Conservation (phyloP, 2,888 invertebrate genomes). For the Drosophila stalkeri region DNA sequence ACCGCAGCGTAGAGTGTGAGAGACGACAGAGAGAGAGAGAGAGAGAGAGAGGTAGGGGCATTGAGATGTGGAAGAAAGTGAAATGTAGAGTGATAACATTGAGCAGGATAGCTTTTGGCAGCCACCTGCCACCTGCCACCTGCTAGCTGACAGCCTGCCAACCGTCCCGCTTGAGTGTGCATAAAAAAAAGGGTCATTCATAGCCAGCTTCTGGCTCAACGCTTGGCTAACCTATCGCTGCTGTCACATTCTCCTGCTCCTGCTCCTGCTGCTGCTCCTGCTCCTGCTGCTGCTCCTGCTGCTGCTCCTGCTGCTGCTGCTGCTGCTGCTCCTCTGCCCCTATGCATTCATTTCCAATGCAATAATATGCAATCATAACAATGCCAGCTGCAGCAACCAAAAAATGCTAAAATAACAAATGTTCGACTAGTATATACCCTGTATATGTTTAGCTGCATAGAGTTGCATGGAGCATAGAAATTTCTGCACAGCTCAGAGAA, state of each 20-base stretch:
- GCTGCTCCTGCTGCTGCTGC: background rate
- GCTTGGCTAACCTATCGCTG: background rate
- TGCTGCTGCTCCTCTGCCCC: background rate
- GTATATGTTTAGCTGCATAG: background rate
- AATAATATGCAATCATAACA: slow-evolving; percentile 52
- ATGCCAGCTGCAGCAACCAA: slow-evolving; percentile 20
- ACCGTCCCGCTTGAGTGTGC: slow-evolving; percentile 21
- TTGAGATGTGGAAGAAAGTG: background rate
- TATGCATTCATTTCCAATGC: slow-evolving; percentile 18
- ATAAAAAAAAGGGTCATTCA: slow-evolving; percentile 36
- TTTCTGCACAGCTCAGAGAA: background rate
- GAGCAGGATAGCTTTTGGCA: slow-evolving; percentile 15
- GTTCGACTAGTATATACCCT: slow-evolving; percentile 16
- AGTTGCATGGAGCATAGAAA: too few species aligned
- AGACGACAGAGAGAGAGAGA: background rate
- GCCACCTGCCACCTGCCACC: slow-evolving; percentile 1
- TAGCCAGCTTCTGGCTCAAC: slow-evolving; percentile 23
- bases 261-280: background rate
- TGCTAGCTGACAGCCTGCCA: slow-evolving; percentile 12
- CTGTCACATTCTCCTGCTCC: background rate
- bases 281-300: background rate
- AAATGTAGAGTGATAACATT: slow-evolving; percentile 4
- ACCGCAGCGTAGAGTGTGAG: slow-evolving; percentile 25
- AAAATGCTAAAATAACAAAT: background rate
- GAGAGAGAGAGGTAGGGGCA: background rate